A percentile compares a stretch with the other conserved stretches of the same genome.
These are phyloP conservation scores for Spilogale gracilis DNA, from an alignment of 2,113 vertebrate species.

Conservation along the genomic window DNA sequence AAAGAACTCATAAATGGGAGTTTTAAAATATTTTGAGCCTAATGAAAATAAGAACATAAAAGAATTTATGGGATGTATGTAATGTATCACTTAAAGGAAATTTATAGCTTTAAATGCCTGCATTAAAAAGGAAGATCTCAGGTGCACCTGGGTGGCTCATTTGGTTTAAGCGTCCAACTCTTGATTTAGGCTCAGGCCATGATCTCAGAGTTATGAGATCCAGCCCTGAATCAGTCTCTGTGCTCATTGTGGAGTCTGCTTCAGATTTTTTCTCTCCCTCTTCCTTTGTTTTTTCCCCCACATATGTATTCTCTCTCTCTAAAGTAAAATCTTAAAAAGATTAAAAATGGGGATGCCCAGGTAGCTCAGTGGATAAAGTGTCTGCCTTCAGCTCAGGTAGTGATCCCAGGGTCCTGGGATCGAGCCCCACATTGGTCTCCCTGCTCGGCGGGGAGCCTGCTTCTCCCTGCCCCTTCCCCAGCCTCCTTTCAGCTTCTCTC, in stretches of 20 bases:
- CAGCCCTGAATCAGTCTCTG: not conserved
- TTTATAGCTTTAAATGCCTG: not conserved
- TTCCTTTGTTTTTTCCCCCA: not conserved
- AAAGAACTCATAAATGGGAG: not conserved
- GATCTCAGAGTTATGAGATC: not conserved
- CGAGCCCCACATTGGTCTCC: not conserved
- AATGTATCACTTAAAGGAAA: not conserved
- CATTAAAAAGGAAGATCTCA: not conserved
- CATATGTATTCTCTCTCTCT: not conserved
- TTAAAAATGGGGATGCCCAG: too few species aligned
- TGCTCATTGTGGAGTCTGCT: not conserved
- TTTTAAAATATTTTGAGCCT: not conserved
- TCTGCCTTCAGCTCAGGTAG: not conserved
- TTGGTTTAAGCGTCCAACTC: not conserved
- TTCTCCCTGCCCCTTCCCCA: not conserved
- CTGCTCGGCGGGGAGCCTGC: too few species aligned
- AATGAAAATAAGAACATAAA: constrained; percentile 22
- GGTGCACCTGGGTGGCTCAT: not conserved
- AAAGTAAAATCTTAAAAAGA: not conserved
- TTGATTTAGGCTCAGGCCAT: not conserved
- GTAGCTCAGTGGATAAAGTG: not conserved
- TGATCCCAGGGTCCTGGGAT: not conserved
- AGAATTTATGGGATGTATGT: not conserved
- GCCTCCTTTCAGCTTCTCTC: too few species aligned
- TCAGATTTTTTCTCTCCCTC: not conserved